phyloP scores from a whole-genome alignment of 2,113 vertebrate species.

The Ptilonorhynchus violaceus region DNA sequence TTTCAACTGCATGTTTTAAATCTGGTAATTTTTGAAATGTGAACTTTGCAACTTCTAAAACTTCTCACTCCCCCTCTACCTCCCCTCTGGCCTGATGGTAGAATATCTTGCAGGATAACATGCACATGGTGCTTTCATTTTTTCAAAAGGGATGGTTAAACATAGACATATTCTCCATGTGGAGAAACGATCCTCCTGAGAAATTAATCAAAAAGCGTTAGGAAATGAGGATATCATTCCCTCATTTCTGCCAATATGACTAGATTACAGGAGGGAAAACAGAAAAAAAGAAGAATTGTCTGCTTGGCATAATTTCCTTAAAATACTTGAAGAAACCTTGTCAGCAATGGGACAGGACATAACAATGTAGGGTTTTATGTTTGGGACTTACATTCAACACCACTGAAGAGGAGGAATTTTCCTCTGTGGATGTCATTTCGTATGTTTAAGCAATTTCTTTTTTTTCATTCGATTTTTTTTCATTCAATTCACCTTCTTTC shows the following conservation, averaged over 20 bases:
- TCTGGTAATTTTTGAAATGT: not conserved
- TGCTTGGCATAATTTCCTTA: not conserved
- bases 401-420: not conserved
- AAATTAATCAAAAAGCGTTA: not conserved
- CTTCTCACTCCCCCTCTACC: not conserved
- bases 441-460: not conserved
- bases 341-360: not conserved
- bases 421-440: not conserved
- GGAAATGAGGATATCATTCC: not conserved
- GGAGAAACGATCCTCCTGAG: not conserved
- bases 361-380: not conserved
- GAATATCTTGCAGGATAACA: not conserved
- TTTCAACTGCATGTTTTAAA: not conserved
- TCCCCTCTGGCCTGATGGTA: not conserved
- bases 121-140: not conserved
- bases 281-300: not conserved
- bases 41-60: not conserved
- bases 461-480: not conserved
- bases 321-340: not conserved
- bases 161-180: not conserved
- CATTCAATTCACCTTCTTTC: not conserved
- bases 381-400: not conserved
- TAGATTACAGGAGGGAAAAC: accelerated
- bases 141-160: not conserved
- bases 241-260: not conserved